These are phyloP conservation scores for Anabacerthia variegaticeps DNA, from an alignment of 2,797 vertebrate species.

Conservation along the genomic window DNA sequence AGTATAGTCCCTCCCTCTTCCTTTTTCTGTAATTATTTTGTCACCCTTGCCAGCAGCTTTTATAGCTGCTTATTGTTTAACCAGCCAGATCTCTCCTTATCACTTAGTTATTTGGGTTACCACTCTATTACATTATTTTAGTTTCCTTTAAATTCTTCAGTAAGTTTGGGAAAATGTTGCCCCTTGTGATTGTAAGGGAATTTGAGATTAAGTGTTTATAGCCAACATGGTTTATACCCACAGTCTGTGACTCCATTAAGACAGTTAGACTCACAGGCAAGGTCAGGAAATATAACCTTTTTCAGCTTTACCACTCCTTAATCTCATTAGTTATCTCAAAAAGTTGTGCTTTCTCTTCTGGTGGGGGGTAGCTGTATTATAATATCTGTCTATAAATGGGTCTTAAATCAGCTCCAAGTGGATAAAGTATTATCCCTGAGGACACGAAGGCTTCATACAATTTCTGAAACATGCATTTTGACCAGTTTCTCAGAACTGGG, in stretches of 20 bases:
- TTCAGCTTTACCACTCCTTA: conserved; percentile 22
- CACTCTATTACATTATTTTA: neutral
- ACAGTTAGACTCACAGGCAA: neutral
- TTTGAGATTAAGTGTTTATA: neutral
- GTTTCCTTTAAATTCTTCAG: neutral
- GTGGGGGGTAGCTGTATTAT: neutral
- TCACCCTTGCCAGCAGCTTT: accelerated
- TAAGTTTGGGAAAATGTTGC: neutral
- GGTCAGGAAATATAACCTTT: conserved; percentile 29
- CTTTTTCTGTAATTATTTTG: neutral
- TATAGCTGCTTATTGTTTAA: neutral
- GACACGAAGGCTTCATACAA: neutral
- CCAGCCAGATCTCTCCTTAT: neutral
- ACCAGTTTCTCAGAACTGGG: neutral
- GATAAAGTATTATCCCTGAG: neutral
- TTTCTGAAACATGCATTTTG: conserved; percentile 11
- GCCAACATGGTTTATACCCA: neutral
- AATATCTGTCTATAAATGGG: neutral
- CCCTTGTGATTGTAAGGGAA: neutral
- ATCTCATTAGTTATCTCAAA: conserved; percentile 26
- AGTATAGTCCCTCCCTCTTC: accelerated
- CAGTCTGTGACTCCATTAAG: neutral
- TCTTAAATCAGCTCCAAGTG: neutral
- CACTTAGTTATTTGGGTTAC: neutral
- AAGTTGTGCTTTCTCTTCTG: neutral